Evolutionary conservation across 2,113 vertebrate species (phyloP).

Genomic region (Scopus umbretta): DNA sequence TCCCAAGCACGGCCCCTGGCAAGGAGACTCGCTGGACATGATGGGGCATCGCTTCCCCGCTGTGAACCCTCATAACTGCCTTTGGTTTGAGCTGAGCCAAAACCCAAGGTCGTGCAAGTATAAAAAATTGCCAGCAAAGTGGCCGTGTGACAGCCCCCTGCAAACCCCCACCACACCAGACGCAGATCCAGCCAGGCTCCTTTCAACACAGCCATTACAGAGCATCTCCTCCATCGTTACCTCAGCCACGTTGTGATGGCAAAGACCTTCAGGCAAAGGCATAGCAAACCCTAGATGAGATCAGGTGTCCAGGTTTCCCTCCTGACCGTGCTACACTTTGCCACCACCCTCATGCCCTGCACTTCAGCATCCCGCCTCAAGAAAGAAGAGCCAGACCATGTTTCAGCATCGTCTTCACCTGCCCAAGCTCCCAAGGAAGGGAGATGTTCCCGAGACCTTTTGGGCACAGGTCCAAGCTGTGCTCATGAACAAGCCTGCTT

Average conservation of each 20-base stretch:
- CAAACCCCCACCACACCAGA: neutral
- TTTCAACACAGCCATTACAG: too few relatives aligned
- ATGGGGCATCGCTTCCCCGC: accelerated
- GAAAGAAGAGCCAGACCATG: neutral
- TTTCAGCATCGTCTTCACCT: neutral
- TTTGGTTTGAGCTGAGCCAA: neutral
- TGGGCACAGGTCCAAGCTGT: accelerated
- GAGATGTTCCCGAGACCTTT: neutral
- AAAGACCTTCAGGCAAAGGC: neutral
- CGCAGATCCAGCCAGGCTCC: neutral
- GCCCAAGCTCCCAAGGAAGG: accelerated
- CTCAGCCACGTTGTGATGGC: too few relatives aligned
- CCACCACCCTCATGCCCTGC: neutral
- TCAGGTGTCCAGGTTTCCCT: neutral
- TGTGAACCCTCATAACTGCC: neutral
- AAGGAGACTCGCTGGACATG: accelerated
- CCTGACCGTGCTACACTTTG: neutral
- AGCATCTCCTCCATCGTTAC: neutral
- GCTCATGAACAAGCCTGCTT: neutral
- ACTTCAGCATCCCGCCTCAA: neutral
- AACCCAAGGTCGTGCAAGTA: neutral
- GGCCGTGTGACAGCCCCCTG: accelerated
- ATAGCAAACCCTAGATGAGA: accelerated
- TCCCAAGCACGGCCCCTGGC: neutral
- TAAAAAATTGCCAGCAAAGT: neutral